These are phyloP conservation scores for Periparus ater DNA, from an alignment of 2,797 vertebrate genomes.

Conservation along the genomic window DNA sequence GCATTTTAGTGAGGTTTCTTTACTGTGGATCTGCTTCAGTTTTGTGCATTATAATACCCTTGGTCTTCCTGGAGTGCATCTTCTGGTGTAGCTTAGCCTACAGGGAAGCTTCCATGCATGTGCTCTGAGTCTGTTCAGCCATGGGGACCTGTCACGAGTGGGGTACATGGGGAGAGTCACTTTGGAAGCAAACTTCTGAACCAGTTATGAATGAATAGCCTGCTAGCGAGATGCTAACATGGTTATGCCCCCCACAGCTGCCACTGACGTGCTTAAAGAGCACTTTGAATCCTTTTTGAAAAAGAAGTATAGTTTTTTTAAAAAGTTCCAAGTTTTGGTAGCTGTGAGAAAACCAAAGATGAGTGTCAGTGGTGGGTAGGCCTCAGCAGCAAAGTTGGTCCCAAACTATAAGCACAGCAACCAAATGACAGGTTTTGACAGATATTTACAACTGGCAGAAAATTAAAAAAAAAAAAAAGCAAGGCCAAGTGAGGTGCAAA, in stretches of 20 bases:
- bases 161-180: not conserved
- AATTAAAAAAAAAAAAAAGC: not conserved
- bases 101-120: rapidly evolving
- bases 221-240: not conserved
- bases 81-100: not conserved
- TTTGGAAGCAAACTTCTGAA: not conserved
- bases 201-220: not conserved
- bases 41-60: not conserved
- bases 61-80: not conserved
- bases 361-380: not conserved
- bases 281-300: not conserved
- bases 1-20: not conserved
- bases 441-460: not conserved
- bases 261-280: not conserved
- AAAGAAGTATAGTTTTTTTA: rapidly evolving
- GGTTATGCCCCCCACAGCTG: not conserved
- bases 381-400: not conserved
- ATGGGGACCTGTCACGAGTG: not conserved
- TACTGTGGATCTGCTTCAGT: not conserved
- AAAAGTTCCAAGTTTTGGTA: not conserved
- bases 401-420: not conserved
- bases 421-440: not conserved
- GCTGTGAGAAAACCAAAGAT: not conserved
- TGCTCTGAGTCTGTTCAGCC: not conserved
- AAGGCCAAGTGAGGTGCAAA: not conserved